phyloP scores from a whole-genome alignment of 2,797 vertebrate species.

The Tinamus major region DNA sequence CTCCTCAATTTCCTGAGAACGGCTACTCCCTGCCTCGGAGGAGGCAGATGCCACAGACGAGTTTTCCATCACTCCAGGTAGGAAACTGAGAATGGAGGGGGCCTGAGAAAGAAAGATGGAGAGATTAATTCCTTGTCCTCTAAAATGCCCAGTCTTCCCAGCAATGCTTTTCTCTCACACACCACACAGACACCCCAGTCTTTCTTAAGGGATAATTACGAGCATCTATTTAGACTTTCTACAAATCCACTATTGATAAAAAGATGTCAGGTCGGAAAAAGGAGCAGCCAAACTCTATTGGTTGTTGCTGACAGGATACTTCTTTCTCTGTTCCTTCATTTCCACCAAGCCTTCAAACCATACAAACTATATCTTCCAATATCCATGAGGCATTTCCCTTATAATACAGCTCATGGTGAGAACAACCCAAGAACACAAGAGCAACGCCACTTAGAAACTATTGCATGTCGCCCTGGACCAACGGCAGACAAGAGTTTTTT shows the following conservation, averaged over 20 bases:
- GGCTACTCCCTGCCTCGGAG: slow-evolving; percentile 95
- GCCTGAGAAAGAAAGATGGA: not conserved
- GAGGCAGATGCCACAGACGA: slow-evolving; percentile 95
- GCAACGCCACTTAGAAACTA: too few species aligned
- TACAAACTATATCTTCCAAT: too few species aligned
- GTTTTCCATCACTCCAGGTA: slow-evolving; percentile 90
- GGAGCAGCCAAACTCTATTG: rapidly evolving
- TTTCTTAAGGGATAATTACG: not conserved
- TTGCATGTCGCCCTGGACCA: not conserved
- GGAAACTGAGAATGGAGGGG: not conserved
- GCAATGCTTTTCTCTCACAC: not conserved
- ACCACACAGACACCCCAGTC: not conserved
- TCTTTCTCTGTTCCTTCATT: not conserved
- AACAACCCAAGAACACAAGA: not conserved
- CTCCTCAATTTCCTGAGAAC: slow-evolving; percentile 98
- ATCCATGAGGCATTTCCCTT: not conserved
- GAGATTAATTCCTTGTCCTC: not conserved
- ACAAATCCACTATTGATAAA: too few species aligned
- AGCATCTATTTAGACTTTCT: not conserved
- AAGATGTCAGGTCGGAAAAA: not conserved
- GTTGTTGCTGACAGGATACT: rapidly evolving
- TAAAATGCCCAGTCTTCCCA: not conserved
- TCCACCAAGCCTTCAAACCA: not conserved
- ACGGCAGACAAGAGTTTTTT: not conserved
- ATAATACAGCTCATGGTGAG: not conserved